Base-by-base conservation (phyloP, 1,140 invertebrate genomes). In the Drosophila pseudoobscura region DNA sequence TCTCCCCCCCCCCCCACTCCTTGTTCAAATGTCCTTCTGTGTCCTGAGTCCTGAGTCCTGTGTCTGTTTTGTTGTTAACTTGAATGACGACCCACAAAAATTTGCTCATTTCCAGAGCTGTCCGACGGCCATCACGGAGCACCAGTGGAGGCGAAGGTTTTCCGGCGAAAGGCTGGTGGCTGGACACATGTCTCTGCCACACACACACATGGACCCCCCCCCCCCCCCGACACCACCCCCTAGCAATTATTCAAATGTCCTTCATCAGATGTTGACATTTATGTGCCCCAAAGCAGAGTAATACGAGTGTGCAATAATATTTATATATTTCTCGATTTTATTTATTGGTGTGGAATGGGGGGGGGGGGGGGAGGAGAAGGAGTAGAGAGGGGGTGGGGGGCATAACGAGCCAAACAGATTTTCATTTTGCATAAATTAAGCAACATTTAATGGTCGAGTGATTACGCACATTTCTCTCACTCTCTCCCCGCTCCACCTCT, bases 91-190 rank as follows among this genome's bases (percentile, higher is more conserved):
- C 79, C 74, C 74, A 69, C 54, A 71, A 77, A 78, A 60, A 58
- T 74, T 75, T 82, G 75, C 60, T 78, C 75, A 82, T 82, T 82
- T 82, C 58, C 74, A 76, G 78, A 60, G 60, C 78, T 78, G 77
- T 78, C 75, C 57, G 61, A 44, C 26, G 41, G 22, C 9, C 35
- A 39, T 39, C 35, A 13, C 2, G 26, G 6, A 7, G 3, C 3
- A 9, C 8, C 8, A 31, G 31, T 0, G 31, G 31, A 8, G 31
- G 2, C 0, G 31, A 7, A 7, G 31, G 8, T 0, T 3, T 3
- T 9, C 31, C 31, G 9, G 5, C 39, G 39, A n/a, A 13, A 24
- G 39, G 24, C 22, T 52, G 56, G 52, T 9, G 31, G 2, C 9
- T 35, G 31, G 31, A 13, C 15, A 15, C 52, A 57, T 41, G 45